Conservation (phyloP, 2,113 vertebrate genomes). For the Charadrius vociferus region DNA sequence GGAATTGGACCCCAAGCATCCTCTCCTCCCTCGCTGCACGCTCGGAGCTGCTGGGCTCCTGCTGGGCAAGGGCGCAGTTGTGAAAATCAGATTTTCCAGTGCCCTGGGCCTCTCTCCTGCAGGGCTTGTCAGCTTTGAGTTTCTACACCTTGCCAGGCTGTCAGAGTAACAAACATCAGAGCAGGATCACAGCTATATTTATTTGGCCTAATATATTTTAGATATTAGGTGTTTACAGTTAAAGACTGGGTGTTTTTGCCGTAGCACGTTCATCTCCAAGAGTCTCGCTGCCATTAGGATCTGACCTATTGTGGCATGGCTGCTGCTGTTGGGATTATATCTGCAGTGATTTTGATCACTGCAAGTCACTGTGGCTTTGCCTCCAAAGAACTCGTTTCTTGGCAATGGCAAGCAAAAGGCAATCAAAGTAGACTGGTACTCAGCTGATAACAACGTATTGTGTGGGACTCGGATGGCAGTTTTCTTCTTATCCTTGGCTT, state of each 20-base stretch:
- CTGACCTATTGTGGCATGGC: background rate
- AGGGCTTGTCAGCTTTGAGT: background rate
- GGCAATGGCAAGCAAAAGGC: background rate
- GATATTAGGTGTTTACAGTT: background rate
- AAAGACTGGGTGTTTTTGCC: background rate
- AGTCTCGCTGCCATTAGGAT: rapidly evolving
- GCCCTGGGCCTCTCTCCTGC: background rate
- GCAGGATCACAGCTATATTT: background rate
- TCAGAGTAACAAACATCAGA: background rate
- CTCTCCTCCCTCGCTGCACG: background rate
- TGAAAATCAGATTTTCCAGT: background rate
- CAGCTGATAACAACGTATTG: background rate
- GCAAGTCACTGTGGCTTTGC: background rate
- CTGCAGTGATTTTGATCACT: slow-evolving; percentile 27
- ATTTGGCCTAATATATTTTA: background rate
- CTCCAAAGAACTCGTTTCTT: background rate
- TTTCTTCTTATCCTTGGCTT: background rate
- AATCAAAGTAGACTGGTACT: background rate
- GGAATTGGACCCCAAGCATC: background rate
- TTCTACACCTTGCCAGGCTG: background rate
- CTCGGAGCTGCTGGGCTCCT: background rate
- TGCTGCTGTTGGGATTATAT: background rate
- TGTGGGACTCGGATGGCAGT: rapidly evolving
- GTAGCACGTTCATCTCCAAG: rapidly evolving
- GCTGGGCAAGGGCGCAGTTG: background rate